Base-by-base conservation (phyloP, 2,113 vertebrate species). In the Xerus inauris region DNA sequence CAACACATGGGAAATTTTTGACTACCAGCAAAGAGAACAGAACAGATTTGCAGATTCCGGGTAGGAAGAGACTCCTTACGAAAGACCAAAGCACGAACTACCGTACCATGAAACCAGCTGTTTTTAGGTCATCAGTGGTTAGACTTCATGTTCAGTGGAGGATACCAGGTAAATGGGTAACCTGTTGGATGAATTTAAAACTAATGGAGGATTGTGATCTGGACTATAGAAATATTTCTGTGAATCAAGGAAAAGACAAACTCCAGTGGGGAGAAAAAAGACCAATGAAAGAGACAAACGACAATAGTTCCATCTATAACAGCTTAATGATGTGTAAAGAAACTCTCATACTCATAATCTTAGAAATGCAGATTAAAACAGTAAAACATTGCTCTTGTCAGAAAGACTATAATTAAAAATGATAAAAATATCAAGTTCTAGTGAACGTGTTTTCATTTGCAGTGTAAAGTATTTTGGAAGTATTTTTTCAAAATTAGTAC, bases 361-460 rank as follows among this genome's bases (percentile, higher is more conserved):
- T 38, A 51, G 14, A 89, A 92, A 89, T 89, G 45, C 17, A 92
- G 76, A 86, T 85, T 51, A 75, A 92, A 67, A 85, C 30, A 87
- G 40, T 49, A 35, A 89, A 67, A 51, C 35, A 42, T 85, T 96
- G 24, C 49, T 89, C 32, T 88, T 76, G 1, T 73, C 19, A 87
- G 47, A 82, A 90, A 73, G 65, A 64, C 20, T 82, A 22, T 83
- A 75, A 95, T 75, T 75, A 45, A 69, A 77, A 67, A 95, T 5
- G 20, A 45, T 84, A 45, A 69, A 87, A 51, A 45, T 51, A 82
- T 73, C 22, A 93, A 77, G 11, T 90, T 10, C 42, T 77, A 16
- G 42, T 40, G 22, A 81, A 89, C 82, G 42, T 85, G 16, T 81
- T 85, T 83, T 79, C 19, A 77, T 24, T 89, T 73, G 2, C 59